Conservation (phyloP, 2,113 vertebrate genomes). For the Xenopus tropicalis region UCB_Xtro_10.0 CM004443.2:61844501-61845000, state of each 20-base stretch:
- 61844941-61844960: too few relatives aligned
- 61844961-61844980: too few relatives aligned
- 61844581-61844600: slow-evolving; percentile 93
- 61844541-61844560: slow-evolving; percentile 43
- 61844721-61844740: neutral
- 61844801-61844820: slow-evolving; percentile 1
- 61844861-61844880: slow-evolving; percentile 1
- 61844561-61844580: slow-evolving; percentile 89
- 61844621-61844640: slow-evolving; percentile 92
- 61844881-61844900: slow-evolving; percentile 13
- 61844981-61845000: too few relatives aligned
- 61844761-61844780: neutral
- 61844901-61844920: too few relatives aligned
- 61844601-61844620: slow-evolving; percentile 88
- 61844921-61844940: too few relatives aligned
- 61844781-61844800: neutral
- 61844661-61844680: slow-evolving; percentile 82
- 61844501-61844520: too few relatives aligned
- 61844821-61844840: slow-evolving; percentile 8
- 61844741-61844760: slow-evolving; percentile 7
- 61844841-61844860: slow-evolving; percentile 14
- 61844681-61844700: slow-evolving; percentile 86
- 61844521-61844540: too few relatives aligned
- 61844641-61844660: slow-evolving; percentile 82
- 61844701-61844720: slow-evolving; percentile 21